phyloP scores from a whole-genome alignment of 2,888 invertebrate species.

The Ditula angustiorana region DNA sequence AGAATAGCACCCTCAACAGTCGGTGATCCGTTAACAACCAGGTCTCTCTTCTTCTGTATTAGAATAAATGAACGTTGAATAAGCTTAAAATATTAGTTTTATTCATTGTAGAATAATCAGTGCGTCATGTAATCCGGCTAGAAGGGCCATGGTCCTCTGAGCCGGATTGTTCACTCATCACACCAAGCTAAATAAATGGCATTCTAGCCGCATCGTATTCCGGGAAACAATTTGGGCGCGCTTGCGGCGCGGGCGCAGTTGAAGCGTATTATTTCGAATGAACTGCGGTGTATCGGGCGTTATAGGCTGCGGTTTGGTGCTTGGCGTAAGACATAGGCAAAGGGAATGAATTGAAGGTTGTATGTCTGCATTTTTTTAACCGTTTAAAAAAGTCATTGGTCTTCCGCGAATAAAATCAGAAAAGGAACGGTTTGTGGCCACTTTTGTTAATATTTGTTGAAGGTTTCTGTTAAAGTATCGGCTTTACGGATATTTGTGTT shows the following conservation, averaged over 20 bases:
- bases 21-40: no score
- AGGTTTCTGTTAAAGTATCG: no score
- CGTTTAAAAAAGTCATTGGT: no score
- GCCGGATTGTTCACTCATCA: slow-evolving; percentile 20
- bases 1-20: no score
- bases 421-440: no score
- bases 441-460: no score
- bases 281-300: slow-evolving; percentile 61
- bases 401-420: no score
- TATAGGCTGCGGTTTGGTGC: slow-evolving; percentile 56
- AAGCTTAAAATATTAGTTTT: no score
- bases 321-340: slow-evolving; percentile 44
- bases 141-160: slow-evolving; percentile 21
- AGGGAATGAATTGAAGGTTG: slow-evolving; percentile 19
- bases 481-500: no score
- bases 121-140: not conserved
- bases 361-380: no score
- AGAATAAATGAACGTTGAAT: no score
- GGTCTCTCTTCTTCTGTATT: no score
- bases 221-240: slow-evolving; percentile 74
- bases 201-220: slow-evolving; percentile 10
- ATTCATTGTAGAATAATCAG: not conserved
- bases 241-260: slow-evolving; percentile 71
- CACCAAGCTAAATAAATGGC: slow-evolving; percentile 42
- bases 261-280: slow-evolving; percentile 67